A percentile compares a stretch with the other conserved stretches of the same genome.
These are phyloP conservation scores for Trematocara stigmaticum DNA, from an alignment of 2,113 vertebrate genomes.

Conservation along the genomic window DNA sequence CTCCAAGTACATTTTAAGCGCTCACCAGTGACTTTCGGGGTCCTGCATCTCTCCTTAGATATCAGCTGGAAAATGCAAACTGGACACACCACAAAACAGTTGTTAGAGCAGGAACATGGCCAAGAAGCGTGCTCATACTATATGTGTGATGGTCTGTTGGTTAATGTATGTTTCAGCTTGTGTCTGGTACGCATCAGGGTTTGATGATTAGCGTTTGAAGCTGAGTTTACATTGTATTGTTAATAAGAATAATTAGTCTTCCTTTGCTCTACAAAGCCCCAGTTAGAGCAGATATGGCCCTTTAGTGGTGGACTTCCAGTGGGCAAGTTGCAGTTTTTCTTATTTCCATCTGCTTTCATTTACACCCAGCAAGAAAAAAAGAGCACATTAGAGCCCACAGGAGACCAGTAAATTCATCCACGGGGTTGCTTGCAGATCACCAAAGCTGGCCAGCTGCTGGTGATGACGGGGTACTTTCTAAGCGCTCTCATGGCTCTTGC, in stretches of 20 bases:
- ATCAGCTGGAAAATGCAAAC: neutral
- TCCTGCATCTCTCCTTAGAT: constrained; percentile 7
- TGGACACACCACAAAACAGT: constrained; percentile 13
- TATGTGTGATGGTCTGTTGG: constrained; percentile 19
- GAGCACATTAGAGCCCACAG: constrained; percentile 31
- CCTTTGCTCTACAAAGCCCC: constrained; percentile 8
- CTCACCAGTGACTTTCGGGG: constrained; percentile 27
- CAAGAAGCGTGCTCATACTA: neutral
- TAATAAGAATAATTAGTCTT: constrained; percentile 23
- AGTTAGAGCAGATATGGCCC: constrained; percentile 5
- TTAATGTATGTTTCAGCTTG: neutral
- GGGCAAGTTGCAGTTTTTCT: constrained; percentile 29
- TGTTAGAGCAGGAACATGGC: neutral
- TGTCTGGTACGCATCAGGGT: neutral
- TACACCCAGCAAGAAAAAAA: constrained; percentile 34
- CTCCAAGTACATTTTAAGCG: constrained; percentile 33
- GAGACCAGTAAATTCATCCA: constrained; percentile 34
- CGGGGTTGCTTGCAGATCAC: constrained; percentile 19
- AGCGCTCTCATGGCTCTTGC: neutral
- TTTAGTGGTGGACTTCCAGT: constrained; percentile 2
- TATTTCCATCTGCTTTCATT: constrained; percentile 50
- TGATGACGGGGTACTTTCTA: constrained; percentile 18
- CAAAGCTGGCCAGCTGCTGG: neutral
- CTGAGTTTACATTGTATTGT: neutral
- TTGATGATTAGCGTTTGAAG: constrained; percentile 5